phyloP scores from a whole-genome alignment of 2,888 invertebrate genomes.

The Hypolimnas misippus region DNA sequence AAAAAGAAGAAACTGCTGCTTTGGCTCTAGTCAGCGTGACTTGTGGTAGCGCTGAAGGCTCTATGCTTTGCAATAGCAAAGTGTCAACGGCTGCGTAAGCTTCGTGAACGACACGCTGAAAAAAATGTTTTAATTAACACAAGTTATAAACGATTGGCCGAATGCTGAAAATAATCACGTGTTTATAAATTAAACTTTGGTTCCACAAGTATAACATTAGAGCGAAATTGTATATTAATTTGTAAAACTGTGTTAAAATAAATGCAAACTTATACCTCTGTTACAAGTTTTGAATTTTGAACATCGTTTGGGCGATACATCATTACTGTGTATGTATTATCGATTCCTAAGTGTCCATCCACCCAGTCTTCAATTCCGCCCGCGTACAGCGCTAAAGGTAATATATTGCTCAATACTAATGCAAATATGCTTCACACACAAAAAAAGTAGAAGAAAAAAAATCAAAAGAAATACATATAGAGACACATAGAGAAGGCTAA shows the following conservation, averaged over 20 bases:
- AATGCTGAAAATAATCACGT: no score
- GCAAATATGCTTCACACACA: no score
- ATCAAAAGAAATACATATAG: no score
- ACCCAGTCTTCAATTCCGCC: constrained; percentile 80
- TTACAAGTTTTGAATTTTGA: constrained; percentile 59
- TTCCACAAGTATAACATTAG: no score
- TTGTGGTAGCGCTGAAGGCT: constrained; percentile 43
- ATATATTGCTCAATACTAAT: no score
- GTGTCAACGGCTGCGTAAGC: constrained; percentile 75
- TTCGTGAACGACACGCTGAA: constrained; percentile 71
- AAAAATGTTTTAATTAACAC: no score
- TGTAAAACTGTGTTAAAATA: constrained; percentile 11
- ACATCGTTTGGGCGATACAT: constrained; percentile 69
- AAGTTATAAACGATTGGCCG: no score
- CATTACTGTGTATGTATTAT: constrained; percentile 75
- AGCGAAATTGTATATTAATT: no score
- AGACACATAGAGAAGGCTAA: no score
- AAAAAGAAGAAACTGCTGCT: constrained; percentile 15
- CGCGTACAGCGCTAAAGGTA: constrained; percentile 76
- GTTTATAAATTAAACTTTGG: no score
- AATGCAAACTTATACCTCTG: constrained; percentile 55
- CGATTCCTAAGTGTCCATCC: constrained; percentile 74
- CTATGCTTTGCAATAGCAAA: constrained; percentile 61
- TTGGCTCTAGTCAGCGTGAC: constrained; percentile 45
- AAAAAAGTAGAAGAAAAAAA: no score